Conservation (phyloP, 1,140 invertebrate genomes). For the Thaumatotibia leucotreta region DNA sequence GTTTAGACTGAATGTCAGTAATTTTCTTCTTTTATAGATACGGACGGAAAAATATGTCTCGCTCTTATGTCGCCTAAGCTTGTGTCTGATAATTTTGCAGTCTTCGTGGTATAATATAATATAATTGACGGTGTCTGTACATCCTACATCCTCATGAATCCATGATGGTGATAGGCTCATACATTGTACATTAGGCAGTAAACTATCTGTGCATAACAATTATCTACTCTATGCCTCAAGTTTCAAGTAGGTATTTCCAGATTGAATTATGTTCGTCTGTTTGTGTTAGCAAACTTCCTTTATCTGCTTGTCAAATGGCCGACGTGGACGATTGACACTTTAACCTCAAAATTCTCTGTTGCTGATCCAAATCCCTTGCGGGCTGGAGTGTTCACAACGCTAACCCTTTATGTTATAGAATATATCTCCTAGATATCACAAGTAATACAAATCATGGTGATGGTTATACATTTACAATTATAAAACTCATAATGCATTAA, state of each 20-base stretch:
- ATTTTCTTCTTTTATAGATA: too few species aligned
- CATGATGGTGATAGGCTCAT: too few species aligned
- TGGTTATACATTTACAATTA: not conserved
- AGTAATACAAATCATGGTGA: not conserved
- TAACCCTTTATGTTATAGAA: not conserved
- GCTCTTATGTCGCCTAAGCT: too few species aligned
- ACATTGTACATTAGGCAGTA: not conserved
- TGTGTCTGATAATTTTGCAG: too few species aligned
- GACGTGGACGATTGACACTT: not conserved
- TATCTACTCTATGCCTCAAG: not conserved
- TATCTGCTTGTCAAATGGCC: not conserved
- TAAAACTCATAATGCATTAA: too few species aligned
- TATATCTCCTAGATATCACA: not conserved
- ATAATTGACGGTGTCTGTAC: too few species aligned
- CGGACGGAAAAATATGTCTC: too few species aligned
- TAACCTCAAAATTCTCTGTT: conserved; percentile 6
- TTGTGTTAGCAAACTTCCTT: not conserved
- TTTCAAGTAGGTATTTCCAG: not conserved
- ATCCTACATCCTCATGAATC: too few species aligned
- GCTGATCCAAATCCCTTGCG: not conserved
- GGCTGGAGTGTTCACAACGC: not conserved
- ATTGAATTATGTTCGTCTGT: not conserved
- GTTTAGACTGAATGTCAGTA: too few species aligned
- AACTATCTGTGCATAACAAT: not conserved
- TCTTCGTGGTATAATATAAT: too few species aligned